Evolutionary conservation across 2,797 vertebrate genomes (phyloP).

Genomic region (Avahi laniger): DNA sequence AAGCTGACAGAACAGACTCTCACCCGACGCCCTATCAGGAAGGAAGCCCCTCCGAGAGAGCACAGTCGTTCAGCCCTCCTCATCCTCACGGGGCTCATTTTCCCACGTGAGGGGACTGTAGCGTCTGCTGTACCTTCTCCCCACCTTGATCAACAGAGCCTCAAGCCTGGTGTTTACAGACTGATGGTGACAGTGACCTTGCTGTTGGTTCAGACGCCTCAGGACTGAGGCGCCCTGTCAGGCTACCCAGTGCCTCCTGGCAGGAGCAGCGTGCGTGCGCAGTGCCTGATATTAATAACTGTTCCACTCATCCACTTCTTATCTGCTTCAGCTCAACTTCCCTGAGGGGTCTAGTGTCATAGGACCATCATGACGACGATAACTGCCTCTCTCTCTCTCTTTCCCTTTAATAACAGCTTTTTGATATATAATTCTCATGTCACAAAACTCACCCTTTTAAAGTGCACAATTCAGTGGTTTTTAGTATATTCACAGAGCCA

Average conservation of each 20-base stretch:
- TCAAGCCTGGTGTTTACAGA: not conserved
- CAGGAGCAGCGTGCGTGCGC: too few species aligned
- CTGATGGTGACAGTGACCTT: not conserved
- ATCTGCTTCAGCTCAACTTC: not conserved
- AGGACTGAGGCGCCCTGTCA: not conserved
- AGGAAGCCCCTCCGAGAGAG: not conserved
- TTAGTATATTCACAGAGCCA: not conserved
- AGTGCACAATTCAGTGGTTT: not conserved
- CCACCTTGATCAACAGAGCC: not conserved
- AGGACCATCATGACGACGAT: not conserved
- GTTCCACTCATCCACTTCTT: not conserved
- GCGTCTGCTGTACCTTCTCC: not conserved
- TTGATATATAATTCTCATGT: not conserved
- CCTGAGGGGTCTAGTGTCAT: not conserved
- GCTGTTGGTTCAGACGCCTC: not conserved
- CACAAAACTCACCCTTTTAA: not conserved
- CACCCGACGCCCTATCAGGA: not conserved
- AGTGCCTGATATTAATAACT: not conserved
- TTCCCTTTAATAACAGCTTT: not conserved
- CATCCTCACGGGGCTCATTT: not conserved
- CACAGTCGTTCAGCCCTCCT: too few species aligned
- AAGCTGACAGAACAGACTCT: not conserved
- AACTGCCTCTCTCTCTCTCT: not conserved
- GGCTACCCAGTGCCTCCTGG: too few species aligned
- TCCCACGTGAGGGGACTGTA: rapidly evolving